phyloP scores from a whole-genome alignment of 2,797 vertebrate genomes.

The Ispidina picta region DNA sequence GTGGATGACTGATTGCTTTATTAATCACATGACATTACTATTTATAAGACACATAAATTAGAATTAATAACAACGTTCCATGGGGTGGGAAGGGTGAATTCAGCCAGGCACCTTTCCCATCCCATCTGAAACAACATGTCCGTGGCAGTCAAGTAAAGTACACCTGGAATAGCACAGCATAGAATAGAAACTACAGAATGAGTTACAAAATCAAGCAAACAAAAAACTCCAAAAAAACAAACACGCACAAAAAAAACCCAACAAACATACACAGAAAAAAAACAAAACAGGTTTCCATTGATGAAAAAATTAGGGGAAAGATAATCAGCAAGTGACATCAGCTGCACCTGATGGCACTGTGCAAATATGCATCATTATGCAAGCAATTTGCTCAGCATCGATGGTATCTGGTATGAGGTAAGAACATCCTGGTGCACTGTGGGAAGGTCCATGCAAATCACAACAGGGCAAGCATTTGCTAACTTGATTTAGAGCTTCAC shows the following conservation, averaged over 20 bases:
- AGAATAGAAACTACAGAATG: background rate
- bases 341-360: background rate
- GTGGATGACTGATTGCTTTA: background rate
- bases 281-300: background rate
- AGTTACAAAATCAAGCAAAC: background rate
- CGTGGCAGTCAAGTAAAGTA: background rate
- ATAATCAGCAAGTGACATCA: background rate
- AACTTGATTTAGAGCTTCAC: background rate
- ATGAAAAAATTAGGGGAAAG: background rate
- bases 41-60: conserved; percentile 3
- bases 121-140: background rate
- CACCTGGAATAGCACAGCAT: background rate
- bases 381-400: conserved; percentile 23
- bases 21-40: no score
- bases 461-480: background rate
- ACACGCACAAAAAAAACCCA: no score
- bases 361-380: conserved; percentile 23
- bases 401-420: conserved; percentile 10
- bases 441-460: background rate
- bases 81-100: background rate
- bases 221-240: no score
- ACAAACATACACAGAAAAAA: background rate
- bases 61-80: conserved; percentile 13
- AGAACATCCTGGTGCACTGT: background rate
- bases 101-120: background rate